Conservation (phyloP, 2,113 vertebrate species). For the Climacteris rufus region DNA sequence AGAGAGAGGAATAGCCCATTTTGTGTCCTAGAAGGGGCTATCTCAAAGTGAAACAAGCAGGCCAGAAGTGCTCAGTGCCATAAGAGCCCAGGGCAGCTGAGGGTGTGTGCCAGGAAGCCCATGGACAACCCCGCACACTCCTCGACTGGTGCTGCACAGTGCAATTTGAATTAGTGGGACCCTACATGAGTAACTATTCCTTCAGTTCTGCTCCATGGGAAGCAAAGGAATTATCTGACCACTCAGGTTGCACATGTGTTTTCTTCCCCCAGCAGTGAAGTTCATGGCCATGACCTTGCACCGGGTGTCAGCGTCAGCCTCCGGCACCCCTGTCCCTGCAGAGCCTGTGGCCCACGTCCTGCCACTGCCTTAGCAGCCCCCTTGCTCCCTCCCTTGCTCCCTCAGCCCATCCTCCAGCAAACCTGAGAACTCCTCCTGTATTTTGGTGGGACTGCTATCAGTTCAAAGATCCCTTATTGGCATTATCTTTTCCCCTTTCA, state of each 20-base stretch:
- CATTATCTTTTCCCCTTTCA: not conserved
- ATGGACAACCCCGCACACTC: fast-evolving
- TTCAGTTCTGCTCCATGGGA: not conserved
- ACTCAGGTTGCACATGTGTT: fast-evolving
- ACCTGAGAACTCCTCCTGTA: not conserved
- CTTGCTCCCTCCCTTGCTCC: not conserved
- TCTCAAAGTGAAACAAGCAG: not conserved
- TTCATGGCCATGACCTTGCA: not conserved
- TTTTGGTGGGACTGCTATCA: not conserved
- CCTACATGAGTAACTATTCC: not conserved
- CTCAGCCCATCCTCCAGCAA: not conserved
- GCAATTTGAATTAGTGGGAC: not conserved
- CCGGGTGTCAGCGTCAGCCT: not conserved
- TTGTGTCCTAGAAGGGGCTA: not conserved
- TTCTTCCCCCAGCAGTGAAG: not conserved
- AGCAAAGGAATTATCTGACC: not conserved
- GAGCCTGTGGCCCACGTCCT: not conserved
- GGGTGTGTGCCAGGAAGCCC: not conserved
- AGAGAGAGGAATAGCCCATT: not conserved
- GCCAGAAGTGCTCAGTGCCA: not conserved
- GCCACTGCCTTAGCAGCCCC: not conserved
- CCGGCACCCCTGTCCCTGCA: not conserved
- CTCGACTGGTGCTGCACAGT: fast-evolving
- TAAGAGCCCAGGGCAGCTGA: not conserved
- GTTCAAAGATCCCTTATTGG: fast-evolving